These are phyloP conservation scores for Numenius phaeopus DNA, from an alignment of 2,797 vertebrate genomes.

Conservation along the genomic window DNA sequence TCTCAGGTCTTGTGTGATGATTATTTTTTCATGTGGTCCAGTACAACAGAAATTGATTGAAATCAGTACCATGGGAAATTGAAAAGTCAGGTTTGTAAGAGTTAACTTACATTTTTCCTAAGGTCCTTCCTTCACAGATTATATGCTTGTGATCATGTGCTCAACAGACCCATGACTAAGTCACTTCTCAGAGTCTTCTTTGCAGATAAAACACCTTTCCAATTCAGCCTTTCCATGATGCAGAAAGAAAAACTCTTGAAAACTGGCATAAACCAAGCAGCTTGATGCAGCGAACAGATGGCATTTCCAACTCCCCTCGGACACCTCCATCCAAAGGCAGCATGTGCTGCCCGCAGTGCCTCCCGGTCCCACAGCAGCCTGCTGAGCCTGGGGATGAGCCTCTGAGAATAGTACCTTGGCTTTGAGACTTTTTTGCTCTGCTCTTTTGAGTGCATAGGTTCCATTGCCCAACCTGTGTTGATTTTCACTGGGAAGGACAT, in stretches of 20 bases:
- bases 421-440: neutral
- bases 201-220: neutral
- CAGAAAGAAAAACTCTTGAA: neutral
- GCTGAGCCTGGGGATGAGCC: rapidly evolving
- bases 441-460: rapidly evolving
- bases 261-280: neutral
- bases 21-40: neutral
- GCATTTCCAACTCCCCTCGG: neutral
- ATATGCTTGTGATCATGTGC: neutral
- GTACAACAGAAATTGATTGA: neutral
- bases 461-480: neutral
- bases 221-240: neutral
- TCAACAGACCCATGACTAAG: neutral
- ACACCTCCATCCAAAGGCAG: neutral
- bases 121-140: neutral
- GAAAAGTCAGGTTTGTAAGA: neutral
- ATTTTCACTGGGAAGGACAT: neutral
- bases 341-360: rapidly evolving
- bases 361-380: neutral
- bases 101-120: neutral
- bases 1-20: neutral
- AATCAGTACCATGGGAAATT: neutral
- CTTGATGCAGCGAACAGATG: neutral
- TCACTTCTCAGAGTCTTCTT: neutral
- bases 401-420: neutral